Conservation (phyloP, 2,888 invertebrate species). For the Xestobium rufovillosum region DNA sequence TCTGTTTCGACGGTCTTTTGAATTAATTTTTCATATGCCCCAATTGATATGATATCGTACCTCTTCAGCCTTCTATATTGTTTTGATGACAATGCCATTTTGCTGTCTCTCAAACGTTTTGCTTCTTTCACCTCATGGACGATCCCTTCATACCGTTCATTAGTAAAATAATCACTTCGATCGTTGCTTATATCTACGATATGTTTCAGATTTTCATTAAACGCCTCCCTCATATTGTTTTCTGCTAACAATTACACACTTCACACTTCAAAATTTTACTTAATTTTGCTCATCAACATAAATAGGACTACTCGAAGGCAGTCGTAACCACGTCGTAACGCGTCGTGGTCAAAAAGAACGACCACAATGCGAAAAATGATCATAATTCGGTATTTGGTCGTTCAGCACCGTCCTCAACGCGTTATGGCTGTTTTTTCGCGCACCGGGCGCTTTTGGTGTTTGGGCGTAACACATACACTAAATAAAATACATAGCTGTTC, state of each 20-base stretch:
- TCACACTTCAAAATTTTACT: constrained; percentile 3
- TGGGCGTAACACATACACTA: too few species aligned
- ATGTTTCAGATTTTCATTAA: background rate
- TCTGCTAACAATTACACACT: background rate
- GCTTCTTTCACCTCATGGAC: constrained; percentile 2
- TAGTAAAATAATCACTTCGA: constrained; percentile 1
- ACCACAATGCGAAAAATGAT: constrained; percentile 1
- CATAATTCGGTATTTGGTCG: background rate
- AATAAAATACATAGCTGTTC: too few species aligned
- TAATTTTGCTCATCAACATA: constrained; percentile 1
- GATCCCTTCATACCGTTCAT: constrained; percentile 3
- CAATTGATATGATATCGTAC: constrained; percentile 2
- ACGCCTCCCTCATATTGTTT: constrained; percentile 2
- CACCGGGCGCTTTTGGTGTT: too few species aligned
- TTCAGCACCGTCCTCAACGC: constrained; percentile 2
- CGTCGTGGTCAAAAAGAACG: constrained; percentile 2
- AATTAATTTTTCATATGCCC: too few species aligned
- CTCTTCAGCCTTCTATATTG: constrained; percentile 3
- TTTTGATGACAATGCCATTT: constrained; percentile 1
- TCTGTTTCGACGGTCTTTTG: background rate
- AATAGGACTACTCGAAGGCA: background rate
- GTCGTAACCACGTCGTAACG: constrained; percentile 2
- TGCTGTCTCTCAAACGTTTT: constrained; percentile 3
- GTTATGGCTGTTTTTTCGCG: too few species aligned
- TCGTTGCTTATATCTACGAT: background rate